These are phyloP conservation scores for Xanthorhoe spadicearia DNA, from an alignment of 2,888 invertebrate genomes.

Conservation along the genomic window DNA sequence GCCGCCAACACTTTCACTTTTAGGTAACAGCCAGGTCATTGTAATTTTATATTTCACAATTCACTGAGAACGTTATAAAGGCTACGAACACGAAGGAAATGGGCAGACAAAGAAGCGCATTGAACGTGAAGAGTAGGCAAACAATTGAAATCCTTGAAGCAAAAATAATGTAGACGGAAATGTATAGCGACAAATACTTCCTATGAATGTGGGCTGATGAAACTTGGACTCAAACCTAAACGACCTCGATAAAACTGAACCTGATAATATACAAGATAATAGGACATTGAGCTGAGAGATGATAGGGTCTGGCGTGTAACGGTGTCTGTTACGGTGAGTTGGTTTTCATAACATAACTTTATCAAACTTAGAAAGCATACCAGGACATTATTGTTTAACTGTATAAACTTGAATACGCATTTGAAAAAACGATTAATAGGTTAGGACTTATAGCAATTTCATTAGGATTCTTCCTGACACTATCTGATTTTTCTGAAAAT, in stretches of 20 bases:
- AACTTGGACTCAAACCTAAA: conserved; percentile 45
- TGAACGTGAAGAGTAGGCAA: conserved; percentile 27
- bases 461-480: conserved; percentile 31
- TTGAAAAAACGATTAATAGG: neutral
- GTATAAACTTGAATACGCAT: conserved; percentile 5
- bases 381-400: neutral
- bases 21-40: conserved; percentile 52
- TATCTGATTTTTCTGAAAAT: conserved; percentile 65
- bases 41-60: conserved; percentile 41
- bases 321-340: conserved; percentile 43
- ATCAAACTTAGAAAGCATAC: conserved; percentile 1
- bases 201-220: conserved; percentile 53
- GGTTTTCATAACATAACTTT: conserved; percentile 20
- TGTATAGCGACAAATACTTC: conserved; percentile 25
- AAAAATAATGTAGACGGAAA: conserved; percentile 28
- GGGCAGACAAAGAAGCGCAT: conserved; percentile 28
- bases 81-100: conserved; percentile 26
- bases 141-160: conserved; percentile 31
- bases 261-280: conserved; percentile 25
- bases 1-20: conserved; percentile 48
- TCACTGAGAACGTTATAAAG: conserved; percentile 32
- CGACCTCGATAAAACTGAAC: conserved; percentile 33
- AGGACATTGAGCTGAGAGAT: conserved; percentile 37
- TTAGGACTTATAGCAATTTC: conserved; percentile 14
- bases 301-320: conserved; percentile 39